Percentiles rank a stretch among this genome's conserved stretches.
phyloP scores from a whole-genome alignment of 1,140 invertebrate genomes.

The Samia ricini region DNA sequence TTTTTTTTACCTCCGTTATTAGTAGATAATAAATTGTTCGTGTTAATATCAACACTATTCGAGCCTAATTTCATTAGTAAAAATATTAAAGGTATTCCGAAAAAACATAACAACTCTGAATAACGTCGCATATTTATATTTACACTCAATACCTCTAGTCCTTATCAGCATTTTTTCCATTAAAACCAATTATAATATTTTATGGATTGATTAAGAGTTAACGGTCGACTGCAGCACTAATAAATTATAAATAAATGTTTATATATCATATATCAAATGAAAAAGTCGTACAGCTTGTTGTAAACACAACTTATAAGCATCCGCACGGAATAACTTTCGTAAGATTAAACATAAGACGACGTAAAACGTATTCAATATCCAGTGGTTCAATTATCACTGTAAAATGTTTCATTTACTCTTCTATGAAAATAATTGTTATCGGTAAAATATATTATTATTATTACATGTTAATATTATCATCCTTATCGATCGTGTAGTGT shows the following conservation, averaged over 20 bases:
- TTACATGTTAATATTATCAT: conserved; percentile 30
- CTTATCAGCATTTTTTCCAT: conserved; percentile 68
- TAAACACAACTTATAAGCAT: conserved; percentile 54
- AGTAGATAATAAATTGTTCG: neutral
- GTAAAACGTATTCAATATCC: conserved; percentile 23
- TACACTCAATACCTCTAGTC: conserved; percentile 50
- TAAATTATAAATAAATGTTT: conserved; percentile 6
- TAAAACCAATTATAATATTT: conserved; percentile 19
- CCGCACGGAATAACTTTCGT: conserved; percentile 19
- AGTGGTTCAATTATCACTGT: conserved; percentile 24
- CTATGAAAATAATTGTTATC: conserved; percentile 41
- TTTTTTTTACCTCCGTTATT: conserved; percentile 6
- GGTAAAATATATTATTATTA: conserved; percentile 46
- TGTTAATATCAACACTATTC: neutral
- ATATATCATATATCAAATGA: conserved; percentile 49
- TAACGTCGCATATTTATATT: conserved; percentile 38
- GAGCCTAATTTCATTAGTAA: conserved; percentile 19
- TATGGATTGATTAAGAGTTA: neutral
- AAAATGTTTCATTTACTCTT: conserved; percentile 15
- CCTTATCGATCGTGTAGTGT: conserved; percentile 42
- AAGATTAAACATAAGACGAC: conserved; percentile 17
- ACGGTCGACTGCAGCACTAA: neutral
- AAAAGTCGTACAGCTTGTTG: conserved; percentile 63
- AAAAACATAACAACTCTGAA: conserved; percentile 52
- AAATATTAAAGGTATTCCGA: conserved; percentile 45